Conservation (phyloP, 2,113 vertebrate species). For the Vulpes vulpes region DNA sequence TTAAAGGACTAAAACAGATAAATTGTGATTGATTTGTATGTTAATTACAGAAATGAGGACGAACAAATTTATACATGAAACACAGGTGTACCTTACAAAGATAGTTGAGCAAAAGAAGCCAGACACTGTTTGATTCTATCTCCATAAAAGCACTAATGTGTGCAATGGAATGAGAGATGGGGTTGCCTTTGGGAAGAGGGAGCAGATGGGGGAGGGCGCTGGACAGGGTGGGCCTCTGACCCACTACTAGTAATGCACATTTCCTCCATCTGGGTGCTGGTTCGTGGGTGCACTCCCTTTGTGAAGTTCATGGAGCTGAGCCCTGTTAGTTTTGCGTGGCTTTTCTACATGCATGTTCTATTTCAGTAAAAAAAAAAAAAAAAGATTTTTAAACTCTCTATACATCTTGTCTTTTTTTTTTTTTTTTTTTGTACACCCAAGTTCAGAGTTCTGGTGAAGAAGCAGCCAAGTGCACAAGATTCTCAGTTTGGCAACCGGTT, state of each 20-base stretch:
- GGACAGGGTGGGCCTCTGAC: fast-evolving
- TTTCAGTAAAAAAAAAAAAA: not conserved
- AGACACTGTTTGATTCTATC: not conserved
- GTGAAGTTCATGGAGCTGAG: not conserved
- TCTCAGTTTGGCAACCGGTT: slow-evolving; percentile 50
- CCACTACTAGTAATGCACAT: fast-evolving
- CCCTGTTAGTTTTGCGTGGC: not conserved
- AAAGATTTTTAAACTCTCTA: not conserved
- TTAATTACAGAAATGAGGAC: not conserved
- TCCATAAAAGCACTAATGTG: too few relatives aligned
- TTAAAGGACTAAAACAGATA: not conserved
- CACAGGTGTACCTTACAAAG: not conserved
- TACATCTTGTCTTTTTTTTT: not conserved
- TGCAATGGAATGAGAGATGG: not conserved
- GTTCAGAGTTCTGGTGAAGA: slow-evolving; percentile 19
- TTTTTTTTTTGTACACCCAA: not conserved
- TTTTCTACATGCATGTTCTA: not conserved
- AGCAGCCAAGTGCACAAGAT: slow-evolving; percentile 57
- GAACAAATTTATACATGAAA: not conserved
- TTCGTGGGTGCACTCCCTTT: not conserved
- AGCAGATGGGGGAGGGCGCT: fast-evolving
- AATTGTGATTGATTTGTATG: not conserved
- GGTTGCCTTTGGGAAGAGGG: not conserved
- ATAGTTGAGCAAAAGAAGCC: not conserved
- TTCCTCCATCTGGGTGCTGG: not conserved